These are phyloP conservation scores for Scolopax bukidnonensis DNA, from an alignment of 2,797 vertebrate species.

Conservation along the genomic window DNA sequence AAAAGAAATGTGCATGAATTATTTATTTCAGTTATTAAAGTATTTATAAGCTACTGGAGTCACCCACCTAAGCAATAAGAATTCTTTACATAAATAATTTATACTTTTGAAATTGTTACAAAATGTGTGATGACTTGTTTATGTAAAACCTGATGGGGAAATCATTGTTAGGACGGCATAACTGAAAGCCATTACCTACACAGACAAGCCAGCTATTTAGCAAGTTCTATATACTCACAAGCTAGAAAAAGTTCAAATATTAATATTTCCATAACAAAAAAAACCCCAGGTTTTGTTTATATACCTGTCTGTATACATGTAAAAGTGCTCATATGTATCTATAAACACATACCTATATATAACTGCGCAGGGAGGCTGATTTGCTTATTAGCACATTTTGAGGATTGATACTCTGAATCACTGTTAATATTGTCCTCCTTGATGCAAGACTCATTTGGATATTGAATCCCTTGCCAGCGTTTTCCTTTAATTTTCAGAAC, in stretches of 20 bases:
- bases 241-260: neutral
- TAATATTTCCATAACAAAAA: neutral
- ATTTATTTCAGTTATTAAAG: slow-evolving; percentile 38
- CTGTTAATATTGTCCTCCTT: neutral
- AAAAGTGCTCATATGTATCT: neutral
- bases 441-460: neutral
- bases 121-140: slow-evolving; percentile 6
- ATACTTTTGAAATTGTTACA: slow-evolving; percentile 27
- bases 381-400: neutral
- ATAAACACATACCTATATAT: neutral
- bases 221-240: neutral
- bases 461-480: neutral
- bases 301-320: neutral
- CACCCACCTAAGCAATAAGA: neutral
- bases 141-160: neutral
- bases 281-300: neutral
- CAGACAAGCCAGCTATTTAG: neutral
- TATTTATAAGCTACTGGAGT: slow-evolving; percentile 5
- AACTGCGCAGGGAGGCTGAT: neutral
- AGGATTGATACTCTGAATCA: neutral
- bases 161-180: neutral
- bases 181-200: neutral
- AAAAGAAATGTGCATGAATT: slow-evolving; percentile 4
- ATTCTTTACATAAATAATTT: slow-evolving; percentile 35
- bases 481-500: slow-evolving; percentile 14